Conservation (phyloP, 1,140 invertebrate genomes). For the Panulirus ornatus region DNA sequence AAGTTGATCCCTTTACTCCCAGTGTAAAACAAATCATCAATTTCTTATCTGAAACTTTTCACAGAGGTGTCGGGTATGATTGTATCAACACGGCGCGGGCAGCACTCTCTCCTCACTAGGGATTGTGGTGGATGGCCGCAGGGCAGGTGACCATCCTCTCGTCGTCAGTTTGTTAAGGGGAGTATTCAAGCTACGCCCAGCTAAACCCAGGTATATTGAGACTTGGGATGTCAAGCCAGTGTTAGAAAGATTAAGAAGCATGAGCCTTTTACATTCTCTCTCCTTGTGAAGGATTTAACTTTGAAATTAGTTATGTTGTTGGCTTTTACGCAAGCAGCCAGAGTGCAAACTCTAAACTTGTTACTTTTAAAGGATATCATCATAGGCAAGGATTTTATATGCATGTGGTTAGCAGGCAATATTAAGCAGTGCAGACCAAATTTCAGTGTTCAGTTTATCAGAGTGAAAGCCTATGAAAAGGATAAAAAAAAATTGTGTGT, state of each 20-base stretch:
- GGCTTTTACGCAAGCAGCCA: conserved; percentile 6
- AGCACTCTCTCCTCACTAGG: neutral
- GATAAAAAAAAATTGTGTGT: conserved; percentile 20
- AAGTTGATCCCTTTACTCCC: neutral
- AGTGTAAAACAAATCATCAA: conserved; percentile 2
- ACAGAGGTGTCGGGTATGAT: conserved; percentile 17
- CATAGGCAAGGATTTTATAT: conserved; percentile 3
- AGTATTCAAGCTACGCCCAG: conserved; percentile 1
- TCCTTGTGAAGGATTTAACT: neutral
- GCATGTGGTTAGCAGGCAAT: neutral
- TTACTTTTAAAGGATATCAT: neutral
- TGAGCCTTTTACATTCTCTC: neutral
- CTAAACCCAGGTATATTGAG: neutral
- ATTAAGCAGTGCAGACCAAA: conserved; percentile 5
- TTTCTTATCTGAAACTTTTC: conserved; percentile 17
- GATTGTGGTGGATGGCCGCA: conserved; percentile 4
- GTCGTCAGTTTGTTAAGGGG: neutral
- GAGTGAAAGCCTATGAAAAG: neutral
- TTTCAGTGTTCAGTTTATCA: conserved; percentile 15
- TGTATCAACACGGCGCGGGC: neutral
- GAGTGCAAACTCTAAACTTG: conserved; percentile 25
- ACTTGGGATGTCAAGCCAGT: conserved; percentile 9
- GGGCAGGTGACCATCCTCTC: conserved; percentile 6
- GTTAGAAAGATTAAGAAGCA: neutral
- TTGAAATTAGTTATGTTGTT: conserved; percentile 6